Base-by-base conservation (phyloP, 2,113 vertebrate species). In the Mus spicilegus region DNA sequence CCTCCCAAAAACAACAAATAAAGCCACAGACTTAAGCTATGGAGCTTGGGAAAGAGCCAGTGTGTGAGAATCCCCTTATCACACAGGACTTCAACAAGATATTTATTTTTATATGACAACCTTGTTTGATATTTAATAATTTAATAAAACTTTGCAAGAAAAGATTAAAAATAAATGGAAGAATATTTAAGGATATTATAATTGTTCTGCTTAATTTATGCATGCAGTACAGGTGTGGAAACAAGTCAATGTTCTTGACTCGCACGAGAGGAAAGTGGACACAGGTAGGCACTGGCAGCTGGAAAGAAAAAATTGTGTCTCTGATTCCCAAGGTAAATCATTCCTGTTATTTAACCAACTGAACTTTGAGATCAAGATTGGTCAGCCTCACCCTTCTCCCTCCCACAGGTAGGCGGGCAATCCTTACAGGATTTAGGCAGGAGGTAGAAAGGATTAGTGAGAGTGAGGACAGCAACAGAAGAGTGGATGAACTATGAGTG, bases 21-120 rank as follows among this genome's bases (percentile, higher is more conserved):
- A 98, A 75, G 98, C 99, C 93, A 98, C 97, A 3, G 97, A 97
- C 95, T 76, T 98, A 94, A 99, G 98, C 95, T 98, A 98, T 90
- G 95, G 87, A 0, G 10, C 93, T 75, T 97, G 97, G 98, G 98
- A 95, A 98, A 98, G 95, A 97, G 76, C 4, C 75, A 96, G 3
- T 96, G 97, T 95, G 82, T 93, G 5, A 96, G 82, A 67, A 95
- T 91, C 72, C 42, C 96, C 87, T 77, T 46, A 88, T 90, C 77
- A 92, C 39, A 51, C 1, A n/a, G 46, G 30, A 46, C 5, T 49
- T 88, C 39, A 67, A 58, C 36, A 39, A 20, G 11, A 2, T n/a
- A 78, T 75, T 39, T 61, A 16, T 51, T 96, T 91, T 92, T 69
- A 49, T 3, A 16, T 33, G 5, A 87, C 26, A 73, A 26, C 63